These are phyloP conservation scores for Sinohyriopsis cumingii DNA, from an alignment of 2,888 invertebrate genomes.

Conservation along the genomic window DNA sequence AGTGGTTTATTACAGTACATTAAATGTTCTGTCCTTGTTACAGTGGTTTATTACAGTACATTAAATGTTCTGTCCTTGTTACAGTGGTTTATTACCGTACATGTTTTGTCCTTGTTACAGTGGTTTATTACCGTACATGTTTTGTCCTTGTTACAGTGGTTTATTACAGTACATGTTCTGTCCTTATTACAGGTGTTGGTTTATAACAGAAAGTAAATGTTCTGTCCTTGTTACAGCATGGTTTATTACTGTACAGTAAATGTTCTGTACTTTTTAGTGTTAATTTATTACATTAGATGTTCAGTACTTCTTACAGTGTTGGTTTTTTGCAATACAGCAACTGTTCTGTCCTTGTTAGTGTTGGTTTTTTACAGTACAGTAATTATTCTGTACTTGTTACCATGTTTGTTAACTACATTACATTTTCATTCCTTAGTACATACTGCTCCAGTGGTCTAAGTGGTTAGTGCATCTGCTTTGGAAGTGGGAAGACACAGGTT, in stretches of 20 bases:
- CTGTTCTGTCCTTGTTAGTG: conserved; percentile 42
- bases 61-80: not conserved
- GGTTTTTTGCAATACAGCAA: no score
- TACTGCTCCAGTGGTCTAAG: no score
- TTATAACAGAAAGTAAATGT: not conserved
- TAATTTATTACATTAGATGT: not conserved
- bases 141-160: conserved; percentile 57
- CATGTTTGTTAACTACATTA: no score
- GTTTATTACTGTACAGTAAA: conserved; percentile 21
- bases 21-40: conserved; percentile 8
- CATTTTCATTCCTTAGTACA: no score
- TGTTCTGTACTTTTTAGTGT: not conserved
- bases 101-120: not conserved
- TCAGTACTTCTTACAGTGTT: conserved; percentile 8
- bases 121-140: not conserved
- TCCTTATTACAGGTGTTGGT: not conserved
- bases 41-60: conserved; percentile 56
- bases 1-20: not conserved
- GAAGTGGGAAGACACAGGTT: no score
- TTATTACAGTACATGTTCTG: not conserved
- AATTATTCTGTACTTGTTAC: no score
- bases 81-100: not conserved
- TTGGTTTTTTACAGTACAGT: conserved; percentile 43
- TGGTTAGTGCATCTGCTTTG: no score
- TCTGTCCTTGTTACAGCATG: conserved; percentile 60